Evolutionary conservation across 2,113 vertebrate species (phyloP).

Genomic region (Oncorhynchus mykiss): DNA sequence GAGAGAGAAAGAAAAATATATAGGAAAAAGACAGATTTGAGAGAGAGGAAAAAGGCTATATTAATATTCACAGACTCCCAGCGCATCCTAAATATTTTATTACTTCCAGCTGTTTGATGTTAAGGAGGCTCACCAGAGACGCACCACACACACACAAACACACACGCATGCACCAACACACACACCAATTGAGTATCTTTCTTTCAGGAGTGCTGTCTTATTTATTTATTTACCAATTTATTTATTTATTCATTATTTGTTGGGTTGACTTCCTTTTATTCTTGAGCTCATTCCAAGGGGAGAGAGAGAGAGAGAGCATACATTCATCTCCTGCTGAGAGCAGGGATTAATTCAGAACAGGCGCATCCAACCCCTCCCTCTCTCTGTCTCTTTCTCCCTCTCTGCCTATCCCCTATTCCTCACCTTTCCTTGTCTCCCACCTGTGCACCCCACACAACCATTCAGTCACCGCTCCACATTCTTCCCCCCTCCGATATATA

Average conservation of each 20-base stretch:
- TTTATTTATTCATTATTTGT: too few species aligned
- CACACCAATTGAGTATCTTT: too few species aligned
- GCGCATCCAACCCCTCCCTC: constrained; percentile 23
- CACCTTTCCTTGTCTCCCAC: constrained; percentile 3
- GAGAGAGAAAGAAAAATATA: constrained; percentile 4
- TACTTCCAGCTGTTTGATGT: constrained; percentile 84
- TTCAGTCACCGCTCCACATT: too few species aligned
- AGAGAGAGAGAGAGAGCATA: neutral
- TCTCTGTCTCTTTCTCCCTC: constrained; percentile 29
- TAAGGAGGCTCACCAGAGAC: constrained; percentile 78
- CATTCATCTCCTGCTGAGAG: too few species aligned
- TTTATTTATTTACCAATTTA: too few species aligned
- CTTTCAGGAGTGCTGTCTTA: too few species aligned
- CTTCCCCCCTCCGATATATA: constrained; percentile 37
- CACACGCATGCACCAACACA: neutral
- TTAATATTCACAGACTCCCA: constrained; percentile 81
- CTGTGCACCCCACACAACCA: too few species aligned
- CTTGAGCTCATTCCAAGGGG: constrained; percentile 35
- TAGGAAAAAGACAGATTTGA: neutral
- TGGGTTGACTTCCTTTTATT: constrained; percentile 16
- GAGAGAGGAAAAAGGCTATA: constrained; percentile 63
- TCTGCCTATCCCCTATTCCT: neutral
- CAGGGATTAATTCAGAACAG: too few species aligned
- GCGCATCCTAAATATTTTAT: constrained; percentile 82
- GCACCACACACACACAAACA: neutral